phyloP scores from a whole-genome alignment of 2,888 invertebrate species.

The Poecilobothrus nobilitatus region DNA sequence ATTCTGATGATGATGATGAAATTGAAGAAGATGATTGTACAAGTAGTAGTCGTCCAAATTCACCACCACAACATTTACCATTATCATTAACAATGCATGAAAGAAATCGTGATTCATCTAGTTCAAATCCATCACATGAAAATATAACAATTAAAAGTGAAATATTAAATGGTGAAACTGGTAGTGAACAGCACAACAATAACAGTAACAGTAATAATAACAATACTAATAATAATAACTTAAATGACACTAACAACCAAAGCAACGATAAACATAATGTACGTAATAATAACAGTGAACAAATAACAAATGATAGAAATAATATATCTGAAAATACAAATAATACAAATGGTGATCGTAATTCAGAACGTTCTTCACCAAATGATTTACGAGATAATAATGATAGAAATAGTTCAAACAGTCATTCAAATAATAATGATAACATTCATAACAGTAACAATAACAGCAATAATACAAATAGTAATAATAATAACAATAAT shows the following conservation, averaged over 20 bases:
- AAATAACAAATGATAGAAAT: not conserved
- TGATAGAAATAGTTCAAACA: not conserved
- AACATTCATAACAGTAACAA: conserved; percentile 22
- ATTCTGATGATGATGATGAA: conserved; percentile 51
- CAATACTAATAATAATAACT: conserved; percentile 11
- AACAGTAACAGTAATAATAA: conserved; percentile 14
- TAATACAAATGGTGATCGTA: not conserved
- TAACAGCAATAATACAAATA: conserved; percentile 30
- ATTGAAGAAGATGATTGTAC: conserved; percentile 55
- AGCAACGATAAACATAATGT: conserved; percentile 34
- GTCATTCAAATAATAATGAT: conserved; percentile 13
- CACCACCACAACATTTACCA: conserved; percentile 61
- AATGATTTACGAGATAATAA: not conserved
- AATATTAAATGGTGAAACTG: conserved; percentile 21
- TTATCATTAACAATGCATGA: conserved; percentile 58
- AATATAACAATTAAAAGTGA: conserved; percentile 15
- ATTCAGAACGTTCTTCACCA: conserved; percentile 3
- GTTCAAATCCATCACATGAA: conserved; percentile 25
- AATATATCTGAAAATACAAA: not conserved
- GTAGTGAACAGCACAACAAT: conserved; percentile 1
- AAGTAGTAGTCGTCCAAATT: conserved; percentile 50
- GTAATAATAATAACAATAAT: conserved; percentile 26
- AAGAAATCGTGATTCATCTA: conserved; percentile 36
- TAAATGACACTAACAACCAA: conserved; percentile 20
- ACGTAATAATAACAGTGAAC: not conserved